Evolutionary conservation across 2,888 invertebrate genomes (phyloP).

Genomic region (Crossocerus cetratus): DNA sequence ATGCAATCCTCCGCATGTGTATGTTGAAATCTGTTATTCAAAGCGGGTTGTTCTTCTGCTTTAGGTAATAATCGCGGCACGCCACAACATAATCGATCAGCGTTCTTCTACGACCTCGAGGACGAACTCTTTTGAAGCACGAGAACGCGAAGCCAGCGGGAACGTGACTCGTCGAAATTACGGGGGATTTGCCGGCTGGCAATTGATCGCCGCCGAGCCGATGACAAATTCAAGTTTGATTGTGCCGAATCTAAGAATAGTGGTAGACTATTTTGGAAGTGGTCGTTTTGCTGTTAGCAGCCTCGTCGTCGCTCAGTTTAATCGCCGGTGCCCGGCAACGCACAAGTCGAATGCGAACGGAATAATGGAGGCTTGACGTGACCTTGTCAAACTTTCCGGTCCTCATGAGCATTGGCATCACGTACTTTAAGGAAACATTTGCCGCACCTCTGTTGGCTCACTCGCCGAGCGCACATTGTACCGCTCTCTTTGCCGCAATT

Average conservation of each 20-base stretch:
- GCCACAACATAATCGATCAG: too few species aligned
- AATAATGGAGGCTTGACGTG: conserved; percentile 38
- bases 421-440: background rate
- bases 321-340: too few species aligned
- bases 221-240: background rate
- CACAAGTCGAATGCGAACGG: conserved; percentile 6
- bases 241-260: background rate
- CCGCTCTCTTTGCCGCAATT: too few species aligned
- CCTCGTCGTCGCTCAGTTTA: background rate
- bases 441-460: too few species aligned
- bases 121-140: too few species aligned
- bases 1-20: too few species aligned
- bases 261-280: background rate
- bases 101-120: too few species aligned
- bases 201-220: background rate
- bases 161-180: background rate
- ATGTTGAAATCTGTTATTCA: too few species aligned
- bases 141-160: too few species aligned
- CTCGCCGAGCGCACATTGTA: too few species aligned
- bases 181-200: background rate
- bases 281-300: background rate
- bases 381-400: conserved; percentile 31
- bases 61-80: too few species aligned
- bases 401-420: conserved; percentile 1
- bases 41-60: too few species aligned